Conservation (phyloP, 2,888 invertebrate genomes). For the Xylophagus ater region DNA sequence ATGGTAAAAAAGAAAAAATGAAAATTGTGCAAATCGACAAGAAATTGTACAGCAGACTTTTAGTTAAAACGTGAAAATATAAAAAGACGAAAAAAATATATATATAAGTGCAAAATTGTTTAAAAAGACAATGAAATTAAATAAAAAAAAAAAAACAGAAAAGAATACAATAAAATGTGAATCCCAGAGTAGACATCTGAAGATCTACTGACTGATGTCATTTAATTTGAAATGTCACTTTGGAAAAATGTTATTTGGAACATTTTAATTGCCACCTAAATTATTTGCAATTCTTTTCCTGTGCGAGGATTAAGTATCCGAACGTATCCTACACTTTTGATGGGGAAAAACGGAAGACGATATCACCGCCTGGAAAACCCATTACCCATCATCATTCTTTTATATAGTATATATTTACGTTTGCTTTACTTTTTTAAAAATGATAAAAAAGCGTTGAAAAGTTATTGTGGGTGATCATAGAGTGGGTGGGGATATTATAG, state of each 20-base stretch:
- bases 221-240: conserved; percentile 18
- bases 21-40: conserved; percentile 12
- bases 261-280: conserved; percentile 19
- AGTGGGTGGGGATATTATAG: no score
- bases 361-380: no score
- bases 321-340: neutral
- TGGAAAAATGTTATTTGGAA: conserved; percentile 17
- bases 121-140: neutral
- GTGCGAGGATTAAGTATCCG: conserved; percentile 17
- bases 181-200: conserved; percentile 9
- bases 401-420: no score
- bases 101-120: neutral
- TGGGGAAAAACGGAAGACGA: neutral
- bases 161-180: conserved; percentile 8
- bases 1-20: no score
- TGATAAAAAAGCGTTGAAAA: no score
- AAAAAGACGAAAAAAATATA: neutral
- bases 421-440: no score
- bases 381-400: no score
- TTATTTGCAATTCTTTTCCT: conserved; percentile 18
- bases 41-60: no score
- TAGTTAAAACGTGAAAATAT: neutral
- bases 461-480: no score
- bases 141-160: neutral
- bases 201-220: conserved; percentile 17